Conservation (phyloP, 2,113 vertebrate genomes). For the Nicator chloris region DNA sequence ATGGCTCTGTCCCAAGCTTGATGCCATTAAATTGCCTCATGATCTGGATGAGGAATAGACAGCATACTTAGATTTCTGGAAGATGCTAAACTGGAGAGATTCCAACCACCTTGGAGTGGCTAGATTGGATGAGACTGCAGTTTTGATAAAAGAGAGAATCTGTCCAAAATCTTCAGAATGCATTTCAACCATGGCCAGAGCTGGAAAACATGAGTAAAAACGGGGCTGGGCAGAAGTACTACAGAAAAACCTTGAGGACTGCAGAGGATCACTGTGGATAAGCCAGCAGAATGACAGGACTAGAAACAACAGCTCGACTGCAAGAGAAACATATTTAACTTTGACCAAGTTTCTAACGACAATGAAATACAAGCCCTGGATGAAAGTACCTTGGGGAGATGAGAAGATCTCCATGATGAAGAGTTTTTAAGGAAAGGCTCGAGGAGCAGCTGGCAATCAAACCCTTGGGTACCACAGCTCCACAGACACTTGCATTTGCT, state of each 20-base stretch:
- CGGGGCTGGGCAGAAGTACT: not conserved
- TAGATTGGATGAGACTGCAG: not conserved
- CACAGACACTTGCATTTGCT: fast-evolving
- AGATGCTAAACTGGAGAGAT: not conserved
- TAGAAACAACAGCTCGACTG: not conserved
- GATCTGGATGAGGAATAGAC: constrained; percentile 29
- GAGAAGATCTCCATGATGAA: not conserved
- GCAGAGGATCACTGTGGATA: not conserved
- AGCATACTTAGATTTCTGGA: not conserved
- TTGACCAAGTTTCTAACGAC: not conserved
- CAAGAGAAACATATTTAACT: not conserved
- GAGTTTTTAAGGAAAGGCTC: not conserved
- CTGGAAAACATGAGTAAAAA: not conserved
- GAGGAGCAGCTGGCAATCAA: not conserved
- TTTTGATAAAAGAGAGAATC: constrained; percentile 1
- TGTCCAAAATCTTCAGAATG: constrained; percentile 7
- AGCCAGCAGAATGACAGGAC: not conserved
- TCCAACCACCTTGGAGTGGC: not conserved
- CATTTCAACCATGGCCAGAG: not conserved
- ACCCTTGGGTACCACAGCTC: not conserved
- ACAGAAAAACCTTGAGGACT: not conserved
- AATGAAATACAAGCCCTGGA: not conserved
- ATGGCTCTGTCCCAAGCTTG: fast-evolving
- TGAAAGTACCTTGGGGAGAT: not conserved
- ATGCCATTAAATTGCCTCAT: not conserved